Evolutionary conservation across 2,797 vertebrate species (phyloP).

Genomic region (Synaphobranchus kaupii): DNA sequence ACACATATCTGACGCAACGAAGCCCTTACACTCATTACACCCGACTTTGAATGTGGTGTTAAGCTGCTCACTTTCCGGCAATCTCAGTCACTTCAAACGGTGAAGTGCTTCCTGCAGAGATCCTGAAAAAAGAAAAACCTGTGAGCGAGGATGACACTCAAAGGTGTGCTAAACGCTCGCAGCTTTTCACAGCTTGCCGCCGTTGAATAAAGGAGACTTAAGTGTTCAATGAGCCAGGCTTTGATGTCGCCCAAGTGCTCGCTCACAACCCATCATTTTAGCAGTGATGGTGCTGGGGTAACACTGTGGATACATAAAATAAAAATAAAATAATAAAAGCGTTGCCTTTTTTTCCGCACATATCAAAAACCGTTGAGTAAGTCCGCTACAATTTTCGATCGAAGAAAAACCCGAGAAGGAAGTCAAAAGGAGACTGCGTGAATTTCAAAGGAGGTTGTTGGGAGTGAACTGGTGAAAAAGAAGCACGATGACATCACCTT

Average conservation of each 20-base stretch:
- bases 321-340: neutral
- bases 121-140: neutral
- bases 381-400: neutral
- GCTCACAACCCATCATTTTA: neutral
- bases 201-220: neutral
- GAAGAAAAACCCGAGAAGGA: neutral
- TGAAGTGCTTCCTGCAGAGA: neutral
- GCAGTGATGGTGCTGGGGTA: neutral
- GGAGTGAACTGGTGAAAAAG: neutral
- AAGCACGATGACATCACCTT: neutral
- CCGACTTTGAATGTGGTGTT: neutral
- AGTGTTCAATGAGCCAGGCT: neutral
- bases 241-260: neutral
- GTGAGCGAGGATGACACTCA: neutral
- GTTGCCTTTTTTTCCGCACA: neutral
- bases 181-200: neutral
- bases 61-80: conserved; percentile 5
- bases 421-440: neutral
- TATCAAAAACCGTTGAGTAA: neutral
- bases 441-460: neutral
- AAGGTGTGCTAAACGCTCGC: conserved; percentile 17
- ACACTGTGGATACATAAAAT: neutral
- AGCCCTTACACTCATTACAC: neutral
- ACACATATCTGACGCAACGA: neutral
- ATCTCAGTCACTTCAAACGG: conserved; percentile 12